Evolutionary conservation across 1,140 invertebrate species (phyloP).

Genomic region (Dysdera silvatica): DNA sequence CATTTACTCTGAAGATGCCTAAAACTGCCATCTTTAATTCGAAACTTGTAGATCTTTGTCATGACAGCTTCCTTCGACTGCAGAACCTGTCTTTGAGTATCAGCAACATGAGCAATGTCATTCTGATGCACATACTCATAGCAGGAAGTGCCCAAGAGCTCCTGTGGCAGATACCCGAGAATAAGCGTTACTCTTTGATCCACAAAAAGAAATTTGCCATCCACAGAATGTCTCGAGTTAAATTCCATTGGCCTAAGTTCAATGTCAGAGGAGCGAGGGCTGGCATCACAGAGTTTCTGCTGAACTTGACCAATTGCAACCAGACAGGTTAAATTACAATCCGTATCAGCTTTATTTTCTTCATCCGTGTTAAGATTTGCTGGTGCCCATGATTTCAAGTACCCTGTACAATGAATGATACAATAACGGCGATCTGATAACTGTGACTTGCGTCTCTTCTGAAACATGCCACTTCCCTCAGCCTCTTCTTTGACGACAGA

Average conservation of each 20-base stretch:
- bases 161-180: slow-evolving; percentile 83
- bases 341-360: slow-evolving; percentile 57
- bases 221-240: slow-evolving; percentile 53
- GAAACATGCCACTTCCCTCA: slow-evolving; percentile 55
- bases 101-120: slow-evolving; percentile 68
- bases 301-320: slow-evolving; percentile 44
- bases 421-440: slow-evolving; percentile 63
- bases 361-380: slow-evolving; percentile 54
- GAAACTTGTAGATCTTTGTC: slow-evolving; percentile 61
- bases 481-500: slow-evolving; percentile 63
- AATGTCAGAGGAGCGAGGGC: slow-evolving; percentile 60
- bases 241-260: slow-evolving; percentile 55
- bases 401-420: slow-evolving; percentile 80
- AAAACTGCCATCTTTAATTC: slow-evolving; percentile 65
- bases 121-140: slow-evolving; percentile 86
- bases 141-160: slow-evolving; percentile 81
- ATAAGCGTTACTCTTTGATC: slow-evolving; percentile 78
- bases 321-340: slow-evolving; percentile 65
- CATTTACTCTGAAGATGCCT: slow-evolving; percentile 69
- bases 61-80: slow-evolving; percentile 15
- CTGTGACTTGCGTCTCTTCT: slow-evolving; percentile 58
- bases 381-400: slow-evolving; percentile 83
- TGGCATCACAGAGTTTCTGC: slow-evolving; percentile 28
- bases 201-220: slow-evolving; percentile 56
- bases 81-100: slow-evolving; percentile 63